A percentile compares a stretch with the other conserved stretches of the same genome.
Conservation (phyloP, 2,888 invertebrate genomes). For the Caenorhabditis sinica region DNA sequence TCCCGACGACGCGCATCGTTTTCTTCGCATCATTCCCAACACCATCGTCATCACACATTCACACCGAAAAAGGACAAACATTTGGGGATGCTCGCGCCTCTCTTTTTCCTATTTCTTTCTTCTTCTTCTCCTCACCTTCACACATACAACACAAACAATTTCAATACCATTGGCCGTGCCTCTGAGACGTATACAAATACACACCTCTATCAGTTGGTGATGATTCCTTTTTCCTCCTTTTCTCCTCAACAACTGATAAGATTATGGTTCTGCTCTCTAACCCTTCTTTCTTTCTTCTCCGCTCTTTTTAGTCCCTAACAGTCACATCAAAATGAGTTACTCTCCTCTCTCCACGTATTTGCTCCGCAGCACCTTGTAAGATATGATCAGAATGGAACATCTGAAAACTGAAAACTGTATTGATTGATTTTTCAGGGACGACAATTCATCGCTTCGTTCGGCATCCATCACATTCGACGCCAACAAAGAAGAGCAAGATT, state of each 20-base stretch:
- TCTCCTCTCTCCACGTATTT: constrained; percentile 43
- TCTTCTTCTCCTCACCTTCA: constrained; percentile 3
- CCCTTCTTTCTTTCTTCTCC: constrained; percentile 6
- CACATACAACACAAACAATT: constrained; percentile 46
- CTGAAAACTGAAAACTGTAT: not conserved
- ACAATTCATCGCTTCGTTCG: constrained; percentile 72
- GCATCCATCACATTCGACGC: constrained; percentile 73
- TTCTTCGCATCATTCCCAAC: constrained; percentile 25
- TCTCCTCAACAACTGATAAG: constrained; percentile 20
- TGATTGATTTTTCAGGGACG: constrained; percentile 70
- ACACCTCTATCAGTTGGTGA: not conserved
- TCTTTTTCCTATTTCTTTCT: not conserved
- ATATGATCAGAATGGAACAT: not conserved
- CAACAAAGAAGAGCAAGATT: constrained; percentile 66
- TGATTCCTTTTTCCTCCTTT: constrained; percentile 13
- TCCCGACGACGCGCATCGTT: constrained; percentile 22
- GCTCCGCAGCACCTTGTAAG: constrained; percentile 49
- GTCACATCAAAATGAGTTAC: constrained; percentile 39
- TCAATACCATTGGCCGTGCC: constrained; percentile 19
- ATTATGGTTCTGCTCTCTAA: constrained; percentile 26
- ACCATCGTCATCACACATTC: constrained; percentile 46
- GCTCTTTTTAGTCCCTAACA: constrained; percentile 13
- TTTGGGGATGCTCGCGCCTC: constrained; percentile 53
- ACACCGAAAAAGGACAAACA: constrained; percentile 62
- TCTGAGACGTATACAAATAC: constrained; percentile 42